Evolutionary conservation across 2,797 vertebrate species (phyloP).

Genomic region (Melanotaenia pygmaea): DNA sequence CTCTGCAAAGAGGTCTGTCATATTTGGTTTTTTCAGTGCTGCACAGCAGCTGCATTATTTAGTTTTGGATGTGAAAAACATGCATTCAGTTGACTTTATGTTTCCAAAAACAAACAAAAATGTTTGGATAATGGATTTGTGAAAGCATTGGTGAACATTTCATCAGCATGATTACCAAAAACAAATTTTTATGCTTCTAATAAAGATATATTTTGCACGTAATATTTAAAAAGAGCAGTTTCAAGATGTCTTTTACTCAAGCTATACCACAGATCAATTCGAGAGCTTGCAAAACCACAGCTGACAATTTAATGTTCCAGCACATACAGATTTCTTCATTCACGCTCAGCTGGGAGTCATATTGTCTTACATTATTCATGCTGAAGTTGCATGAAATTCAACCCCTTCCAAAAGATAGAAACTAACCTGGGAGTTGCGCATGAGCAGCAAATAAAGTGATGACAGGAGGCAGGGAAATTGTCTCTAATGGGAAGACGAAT

Average conservation of each 20-base stretch:
- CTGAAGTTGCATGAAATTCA: conserved; percentile 70
- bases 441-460: conserved; percentile 60
- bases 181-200: not conserved
- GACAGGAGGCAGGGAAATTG: conserved; percentile 57
- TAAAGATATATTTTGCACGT: not conserved
- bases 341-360: conserved; percentile 53
- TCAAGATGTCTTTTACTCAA: not conserved
- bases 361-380: conserved; percentile 77
- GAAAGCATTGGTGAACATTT: not conserved
- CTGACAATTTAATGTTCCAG: conserved; percentile 45
- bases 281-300: conserved; percentile 15
- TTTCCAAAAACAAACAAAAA: not conserved
- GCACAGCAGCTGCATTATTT: conserved; percentile 4
- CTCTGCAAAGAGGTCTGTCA: conserved; percentile 46
- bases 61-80: conserved; percentile 9
- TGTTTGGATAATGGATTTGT: not conserved
- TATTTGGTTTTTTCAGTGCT: conserved; percentile 23
- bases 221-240: not conserved
- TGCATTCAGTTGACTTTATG: conserved; percentile 13
- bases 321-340: conserved; percentile 49
- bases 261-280: not conserved
- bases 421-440: conserved; percentile 50
- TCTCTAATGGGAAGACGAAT: conserved; percentile 64
- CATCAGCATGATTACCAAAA: not conserved
- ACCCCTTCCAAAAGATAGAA: conserved; percentile 58